Evolutionary conservation across 2,888 invertebrate genomes (phyloP).

Genomic region (Spilarctia lutea): DNA sequence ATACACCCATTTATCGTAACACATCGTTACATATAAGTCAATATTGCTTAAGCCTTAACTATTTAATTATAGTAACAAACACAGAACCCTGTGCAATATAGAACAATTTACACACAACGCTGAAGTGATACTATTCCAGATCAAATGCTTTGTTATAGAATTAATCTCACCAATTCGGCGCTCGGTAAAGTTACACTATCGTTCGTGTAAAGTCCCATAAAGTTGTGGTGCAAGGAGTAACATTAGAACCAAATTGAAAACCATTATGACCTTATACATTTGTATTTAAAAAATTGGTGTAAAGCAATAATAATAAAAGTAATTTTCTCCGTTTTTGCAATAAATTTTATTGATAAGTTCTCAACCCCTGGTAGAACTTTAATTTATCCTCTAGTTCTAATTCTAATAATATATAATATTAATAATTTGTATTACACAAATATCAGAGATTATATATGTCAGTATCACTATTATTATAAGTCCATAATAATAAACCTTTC

Average conservation of each 20-base stretch:
- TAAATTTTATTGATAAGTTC: too few species aligned
- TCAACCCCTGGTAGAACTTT: too few species aligned
- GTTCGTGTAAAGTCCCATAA: conserved; percentile 69
- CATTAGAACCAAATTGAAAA: conserved; percentile 5
- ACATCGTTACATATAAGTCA: not conserved
- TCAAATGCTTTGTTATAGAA: conserved; percentile 70
- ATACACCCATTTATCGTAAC: not conserved
- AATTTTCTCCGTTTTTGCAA: too few species aligned
- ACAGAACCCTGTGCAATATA: conserved; percentile 22
- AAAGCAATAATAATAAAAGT: too few species aligned
- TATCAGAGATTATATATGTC: too few species aligned
- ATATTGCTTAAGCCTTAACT: not conserved
- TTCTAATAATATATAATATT: too few species aligned
- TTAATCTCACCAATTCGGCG: conserved; percentile 74
- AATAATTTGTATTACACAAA: too few species aligned
- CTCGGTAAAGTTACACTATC: conserved; percentile 76
- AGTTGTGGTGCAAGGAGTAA: conserved; percentile 49
- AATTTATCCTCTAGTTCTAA: too few species aligned
- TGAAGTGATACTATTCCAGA: conserved; percentile 46
- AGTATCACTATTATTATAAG: too few species aligned
- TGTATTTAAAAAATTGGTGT: too few species aligned
- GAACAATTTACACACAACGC: conserved; percentile 30
- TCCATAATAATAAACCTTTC: too few species aligned
- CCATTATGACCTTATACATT: not conserved
- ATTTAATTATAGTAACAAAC: conserved; percentile 5